phyloP scores from a whole-genome alignment of 2,888 invertebrate species.

The Ypsolopha sequella region DNA sequence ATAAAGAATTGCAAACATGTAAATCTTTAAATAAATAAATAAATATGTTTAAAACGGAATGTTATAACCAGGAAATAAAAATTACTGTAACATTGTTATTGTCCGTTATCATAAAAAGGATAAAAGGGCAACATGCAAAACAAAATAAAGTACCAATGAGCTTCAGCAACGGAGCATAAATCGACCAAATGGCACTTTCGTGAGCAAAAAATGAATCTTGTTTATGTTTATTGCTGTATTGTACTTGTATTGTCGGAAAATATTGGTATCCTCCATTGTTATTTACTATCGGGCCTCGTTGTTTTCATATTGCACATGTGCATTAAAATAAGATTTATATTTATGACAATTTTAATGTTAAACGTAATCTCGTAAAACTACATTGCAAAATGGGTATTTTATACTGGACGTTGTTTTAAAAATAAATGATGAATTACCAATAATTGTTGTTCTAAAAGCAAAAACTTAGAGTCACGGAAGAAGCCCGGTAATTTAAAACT shows the following conservation, averaged over 20 bases:
- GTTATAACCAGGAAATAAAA: no score
- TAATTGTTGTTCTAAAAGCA: no score
- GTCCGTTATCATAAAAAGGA: no score
- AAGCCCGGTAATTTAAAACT: no score
- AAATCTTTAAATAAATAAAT: no score
- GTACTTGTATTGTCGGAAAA: neutral
- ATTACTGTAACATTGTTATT: no score
- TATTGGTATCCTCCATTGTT: neutral
- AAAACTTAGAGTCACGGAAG: no score
- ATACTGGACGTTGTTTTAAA: no score
- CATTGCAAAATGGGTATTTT: neutral
- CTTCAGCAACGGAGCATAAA: conserved; percentile 50
- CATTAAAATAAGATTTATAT: neutral
- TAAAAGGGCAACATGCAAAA: conserved; percentile 28
- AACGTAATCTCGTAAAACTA: neutral
- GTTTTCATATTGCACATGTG: neutral
- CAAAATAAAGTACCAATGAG: conserved; percentile 42
- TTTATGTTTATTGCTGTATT: neutral
- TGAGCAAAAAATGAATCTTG: conserved; percentile 25
- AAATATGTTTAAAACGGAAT: no score
- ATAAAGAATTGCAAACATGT: no score
- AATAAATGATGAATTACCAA: no score
- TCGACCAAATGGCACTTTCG: conserved; percentile 46
- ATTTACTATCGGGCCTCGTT: neutral
- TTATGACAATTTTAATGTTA: neutral